A percentile compares a stretch with the other conserved stretches of the same genome.
phyloP scores from a whole-genome alignment of 2,113 vertebrate genomes.

The Andinoacara biseriatus region DNA sequence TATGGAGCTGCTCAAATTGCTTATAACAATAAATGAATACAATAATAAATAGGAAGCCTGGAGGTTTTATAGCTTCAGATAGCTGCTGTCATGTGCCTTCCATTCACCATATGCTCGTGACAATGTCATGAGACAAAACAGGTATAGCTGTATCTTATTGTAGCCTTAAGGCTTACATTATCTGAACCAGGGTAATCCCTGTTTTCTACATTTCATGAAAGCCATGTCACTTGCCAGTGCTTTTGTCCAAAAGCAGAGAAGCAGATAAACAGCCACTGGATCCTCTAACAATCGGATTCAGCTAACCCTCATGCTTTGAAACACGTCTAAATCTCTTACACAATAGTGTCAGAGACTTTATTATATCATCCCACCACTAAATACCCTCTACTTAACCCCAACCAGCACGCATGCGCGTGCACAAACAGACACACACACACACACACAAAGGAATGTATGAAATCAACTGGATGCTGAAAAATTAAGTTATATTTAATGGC shows the following conservation, averaged over 20 bases:
- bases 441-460: constrained; percentile 4
- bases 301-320: constrained; percentile 53
- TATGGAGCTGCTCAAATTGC: too few relatives aligned
- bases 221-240: constrained; percentile 39
- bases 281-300: constrained; percentile 59
- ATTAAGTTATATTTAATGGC: not conserved
- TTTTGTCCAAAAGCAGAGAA: constrained; percentile 51
- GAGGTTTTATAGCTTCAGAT: not conserved
- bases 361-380: constrained; percentile 45
- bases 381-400: constrained; percentile 11
- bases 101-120: not conserved
- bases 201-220: constrained; percentile 55
- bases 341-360: constrained; percentile 48
- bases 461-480: constrained; percentile 8
- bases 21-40: not conserved
- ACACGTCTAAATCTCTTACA: constrained; percentile 58
- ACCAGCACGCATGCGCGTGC: not conserved
- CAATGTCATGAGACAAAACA: constrained; percentile 23
- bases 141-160: constrained; percentile 19
- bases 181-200: constrained; percentile 56
- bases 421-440: not conserved
- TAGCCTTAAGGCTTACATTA: constrained; percentile 50
- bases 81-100: not conserved
- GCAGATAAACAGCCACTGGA: constrained; percentile 52
- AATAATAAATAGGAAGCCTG: not conserved